A percentile compares a stretch with the other conserved stretches of the same genome.
phyloP scores from a whole-genome alignment of 2,888 invertebrate species.

The Drosophila nigritarsus region DNA sequence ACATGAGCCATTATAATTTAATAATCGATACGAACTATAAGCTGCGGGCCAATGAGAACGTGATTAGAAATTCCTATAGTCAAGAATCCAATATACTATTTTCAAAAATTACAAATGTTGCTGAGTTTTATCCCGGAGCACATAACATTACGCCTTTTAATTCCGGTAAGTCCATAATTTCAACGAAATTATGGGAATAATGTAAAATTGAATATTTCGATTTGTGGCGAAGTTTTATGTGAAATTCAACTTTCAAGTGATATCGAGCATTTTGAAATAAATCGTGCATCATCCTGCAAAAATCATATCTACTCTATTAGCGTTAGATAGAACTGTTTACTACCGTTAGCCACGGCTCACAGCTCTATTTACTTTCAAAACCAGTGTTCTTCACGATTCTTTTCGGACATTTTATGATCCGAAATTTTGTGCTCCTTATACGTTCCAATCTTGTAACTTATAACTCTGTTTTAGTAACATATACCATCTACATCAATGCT shows the following conservation, averaged over 20 bases:
- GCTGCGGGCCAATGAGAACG: constrained; percentile 65
- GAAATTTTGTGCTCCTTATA: neutral
- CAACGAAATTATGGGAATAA: neutral
- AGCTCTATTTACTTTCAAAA: neutral
- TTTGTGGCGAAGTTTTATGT: neutral
- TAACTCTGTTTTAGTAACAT: neutral
- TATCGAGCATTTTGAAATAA: neutral
- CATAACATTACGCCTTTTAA: constrained; percentile 66
- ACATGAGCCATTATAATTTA: constrained; percentile 70
- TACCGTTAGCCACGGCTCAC: neutral
- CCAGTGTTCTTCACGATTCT: neutral
- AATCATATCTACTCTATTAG: neutral
- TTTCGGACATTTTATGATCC: neutral
- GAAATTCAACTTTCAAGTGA: neutral
- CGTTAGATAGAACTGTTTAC: neutral
- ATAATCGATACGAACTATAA: constrained; percentile 71
- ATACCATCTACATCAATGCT: neutral
- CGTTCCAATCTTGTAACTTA: neutral
- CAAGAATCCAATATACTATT: constrained; percentile 70
- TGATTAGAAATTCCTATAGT: constrained; percentile 59
- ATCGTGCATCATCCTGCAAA: neutral
- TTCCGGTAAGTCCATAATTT: constrained; percentile 49
- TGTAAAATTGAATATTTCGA: neutral
- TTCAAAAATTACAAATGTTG: constrained; percentile 68
- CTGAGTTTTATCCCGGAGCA: constrained; percentile 69